Evolutionary conservation across 2,888 invertebrate species (phyloP), one percentile per base, ranked within the genome.

Genomic region (Aricia artaxerxes): DNA sequence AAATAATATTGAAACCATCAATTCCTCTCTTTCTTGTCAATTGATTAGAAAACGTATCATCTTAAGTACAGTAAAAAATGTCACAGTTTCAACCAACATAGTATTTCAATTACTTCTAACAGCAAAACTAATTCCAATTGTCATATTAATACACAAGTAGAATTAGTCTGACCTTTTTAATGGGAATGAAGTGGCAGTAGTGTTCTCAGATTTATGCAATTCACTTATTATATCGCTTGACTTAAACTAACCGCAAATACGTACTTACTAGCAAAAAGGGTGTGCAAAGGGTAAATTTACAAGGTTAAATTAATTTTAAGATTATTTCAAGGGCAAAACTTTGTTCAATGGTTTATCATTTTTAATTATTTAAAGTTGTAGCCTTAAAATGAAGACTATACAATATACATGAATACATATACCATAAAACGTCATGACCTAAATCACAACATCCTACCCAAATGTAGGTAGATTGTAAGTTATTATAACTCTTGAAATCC

Each of bases 161-260:
- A 38, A 69, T 69, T 69, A 35, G 69, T 69, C 11, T 69, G 69
- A 69, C 69, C 69, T 69, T 69, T 69, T 69, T 31, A 38, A 38
- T 69, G 69, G 69, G 69, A 69, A 69, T 69, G 13, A 38, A 69
- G 35, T 69, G 69, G 35, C 69, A 16, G 69, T 69, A 13, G 69
- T 38, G 69, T 13, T 69, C 69, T 38, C 69, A 69, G 69, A 16
- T 69, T 69, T 38, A 38, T 69, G 11, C 35, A 69, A 69, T 69
- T 35, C 35, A 35, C 35, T 69, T 69, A 11, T 35, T 13, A 35
- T 11, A 31, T 69, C 69, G 69, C 35, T 35, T 69, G 35, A 35
- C 35, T 35, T 69, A 4, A 35, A 38, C 69, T 38, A 69, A 69
- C 69, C 35, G 69, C 69, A 69, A 69, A 38, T 16, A 4, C 4